Conservation (phyloP, 2,888 invertebrate species). For the Aleiodes testaceus region DNA sequence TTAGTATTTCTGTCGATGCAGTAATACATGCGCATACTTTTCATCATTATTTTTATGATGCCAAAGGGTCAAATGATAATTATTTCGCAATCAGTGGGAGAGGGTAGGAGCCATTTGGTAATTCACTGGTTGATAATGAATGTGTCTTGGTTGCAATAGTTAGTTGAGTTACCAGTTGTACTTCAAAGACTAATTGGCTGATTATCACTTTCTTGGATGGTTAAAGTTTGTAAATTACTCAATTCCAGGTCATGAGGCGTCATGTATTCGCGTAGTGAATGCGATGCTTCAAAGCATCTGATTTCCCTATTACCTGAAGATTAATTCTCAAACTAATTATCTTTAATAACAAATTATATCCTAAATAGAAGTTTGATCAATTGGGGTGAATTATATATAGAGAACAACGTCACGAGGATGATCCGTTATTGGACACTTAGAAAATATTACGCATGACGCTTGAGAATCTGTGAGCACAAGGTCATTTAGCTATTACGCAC, state of each 20-base stretch:
- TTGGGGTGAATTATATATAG: slow-evolving; percentile 61
- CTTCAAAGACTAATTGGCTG: slow-evolving; percentile 54
- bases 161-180: not conserved
- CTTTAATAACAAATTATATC: too few species aligned
- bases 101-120: too few species aligned
- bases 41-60: too few species aligned
- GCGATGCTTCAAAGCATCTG: slow-evolving; percentile 33
- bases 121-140: slow-evolving; percentile 1
- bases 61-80: too few species aligned
- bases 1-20: not conserved
- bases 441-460: slow-evolving; percentile 49
- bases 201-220: slow-evolving; percentile 51
- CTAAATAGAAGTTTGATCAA: too few species aligned
- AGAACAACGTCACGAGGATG: slow-evolving; percentile 60
- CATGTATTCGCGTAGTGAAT: slow-evolving; percentile 9
- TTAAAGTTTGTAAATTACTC: slow-evolving; percentile 52
- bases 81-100: too few species aligned
- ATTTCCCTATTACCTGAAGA: too few species aligned
- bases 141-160: not conserved
- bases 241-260: slow-evolving; percentile 41
- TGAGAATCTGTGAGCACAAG: slow-evolving; percentile 46
- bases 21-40: not conserved
- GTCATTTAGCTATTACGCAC: slow-evolving; percentile 43
- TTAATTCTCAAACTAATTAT: too few species aligned
- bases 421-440: slow-evolving; percentile 65